Evolutionary conservation across 2,888 invertebrate species (phyloP), one percentile per base, ranked within the genome.

Genomic region (Callyntrura sp.): DNA sequence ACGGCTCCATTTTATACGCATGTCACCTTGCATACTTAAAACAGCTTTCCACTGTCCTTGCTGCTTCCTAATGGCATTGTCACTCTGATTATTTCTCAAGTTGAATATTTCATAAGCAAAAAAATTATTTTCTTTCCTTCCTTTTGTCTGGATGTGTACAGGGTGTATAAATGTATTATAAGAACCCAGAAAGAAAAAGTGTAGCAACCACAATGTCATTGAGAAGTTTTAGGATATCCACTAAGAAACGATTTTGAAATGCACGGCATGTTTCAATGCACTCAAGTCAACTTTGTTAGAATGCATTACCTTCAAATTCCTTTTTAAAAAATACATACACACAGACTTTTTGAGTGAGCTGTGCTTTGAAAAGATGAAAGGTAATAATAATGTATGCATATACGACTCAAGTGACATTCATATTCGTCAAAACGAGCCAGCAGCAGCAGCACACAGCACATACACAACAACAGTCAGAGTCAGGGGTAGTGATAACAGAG

Each of bases 341-440:
- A n/a, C 62, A 65, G 25, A 23, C 81, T 65, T 55, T 68, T 62
- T 35, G 23, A 76, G 28, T 6, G 55, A 78, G 51, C 17, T 35
- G n/a, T n/a, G 17, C 73, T 73, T 48, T 73, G 73, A 48, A 48
- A 73, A 83, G 45, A 76, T 25, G 55, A 62, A 60, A 78, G 20
- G 48, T 28, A 51, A 85, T 43, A 62, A 70, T 85, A 85, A 78
- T 78, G 57, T 81, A 81, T 87, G 87, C 87, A 70, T 81, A 45
- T 57, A 68, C 55, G 87, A 28, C 79, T 81, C 81, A 81, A 81
- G 35, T 87, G 81, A 87, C 81, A 87, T 81, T 87, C 81, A 87
- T 87, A 87, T 87, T 81, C 70, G 87, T 87, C 87, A 87, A n/a
- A n/a, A n/a, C n/a, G n/a, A 48, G 23, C 5, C 51, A 81, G n/a